Base-by-base conservation (phyloP, 35 echinoderm and acorn worm species). In the Heliocidaris tuberculata region DNA sequence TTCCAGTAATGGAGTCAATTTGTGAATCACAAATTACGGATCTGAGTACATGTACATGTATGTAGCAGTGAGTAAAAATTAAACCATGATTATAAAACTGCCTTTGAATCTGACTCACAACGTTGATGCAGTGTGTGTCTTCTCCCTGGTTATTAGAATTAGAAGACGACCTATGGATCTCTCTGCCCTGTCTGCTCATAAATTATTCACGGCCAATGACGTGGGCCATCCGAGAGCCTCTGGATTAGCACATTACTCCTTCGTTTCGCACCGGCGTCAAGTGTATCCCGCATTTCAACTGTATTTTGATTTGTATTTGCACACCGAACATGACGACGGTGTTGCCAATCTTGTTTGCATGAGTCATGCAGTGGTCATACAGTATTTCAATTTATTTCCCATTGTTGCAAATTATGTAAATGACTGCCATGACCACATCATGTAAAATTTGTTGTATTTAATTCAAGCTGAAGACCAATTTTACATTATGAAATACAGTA, bases 171-270 rank as follows among this genome's bases (percentile, higher is more conserved):
- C 65, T 19, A 78, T 24, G 27, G 65, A 78, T 78, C 65, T 78
- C 65, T 78, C 65, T 78, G 21, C 65, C 21, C 65, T 78, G 65
- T 78, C 65, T 78, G 19, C 65, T 78, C 65, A 78, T 78, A 78
- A 78, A 78, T 78, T 78, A 78, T 78, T 78, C 65, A 24, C 65
- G 65, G 65, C 65, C 65, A 78, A 78, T 78, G 65, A 78, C 65
- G 65, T 78, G 65, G 17, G 65, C 65, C 27, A 78, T 78, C 65
- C 65, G 65, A 78, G 24, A 27, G 65, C 65, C 65, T 78, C 65
- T 8, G 17, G 65, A 78, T 78, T 78, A 78, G 65, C 65, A 78
- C 65, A 78, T 78, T 78, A 78, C 65, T 78, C 65, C 65, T 21
- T 29, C 65, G 7, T 78, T 2, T 78, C 65, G 21, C 65, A 27